phyloP scores from a whole-genome alignment of 2,888 invertebrate genomes.

The Deilephila elpenor region DNA sequence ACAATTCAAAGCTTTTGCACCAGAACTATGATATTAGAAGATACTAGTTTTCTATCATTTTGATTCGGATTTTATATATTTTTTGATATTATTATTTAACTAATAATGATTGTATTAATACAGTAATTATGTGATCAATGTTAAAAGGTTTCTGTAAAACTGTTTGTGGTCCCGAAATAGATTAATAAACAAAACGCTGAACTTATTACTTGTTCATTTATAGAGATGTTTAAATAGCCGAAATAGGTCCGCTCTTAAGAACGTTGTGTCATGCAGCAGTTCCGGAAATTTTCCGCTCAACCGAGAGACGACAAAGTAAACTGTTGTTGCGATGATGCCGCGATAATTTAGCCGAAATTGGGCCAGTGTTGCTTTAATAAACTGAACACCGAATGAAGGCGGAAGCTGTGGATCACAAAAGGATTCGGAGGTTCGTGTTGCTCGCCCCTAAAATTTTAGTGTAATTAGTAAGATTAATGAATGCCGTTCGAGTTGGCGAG shows the following conservation, averaged over 20 bases:
- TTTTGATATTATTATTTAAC: too few relatives aligned
- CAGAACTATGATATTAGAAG: neutral
- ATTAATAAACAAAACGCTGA: too few relatives aligned
- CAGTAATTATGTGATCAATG: too few relatives aligned
- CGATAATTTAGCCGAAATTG: slow-evolving; percentile 47
- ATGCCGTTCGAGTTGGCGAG: slow-evolving; percentile 43
- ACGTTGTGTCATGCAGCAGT: slow-evolving; percentile 15
- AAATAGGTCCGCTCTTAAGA: neutral
- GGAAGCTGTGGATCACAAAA: slow-evolving; percentile 25
- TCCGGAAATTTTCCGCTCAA: slow-evolving; percentile 13
- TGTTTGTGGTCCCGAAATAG: too few relatives aligned
- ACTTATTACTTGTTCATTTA: neutral
- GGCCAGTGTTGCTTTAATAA: slow-evolving; percentile 47
- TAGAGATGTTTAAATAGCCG: neutral
- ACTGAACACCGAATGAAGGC: slow-evolving; percentile 45
- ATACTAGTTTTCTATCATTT: neutral
- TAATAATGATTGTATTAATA: too few relatives aligned
- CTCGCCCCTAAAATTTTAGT: slow-evolving; percentile 44
- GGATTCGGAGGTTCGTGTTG: slow-evolving; percentile 46
- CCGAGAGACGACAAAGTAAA: slow-evolving; percentile 40
- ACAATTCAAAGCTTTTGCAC: neutral
- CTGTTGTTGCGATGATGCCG: slow-evolving; percentile 39
- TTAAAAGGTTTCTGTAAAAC: too few relatives aligned
- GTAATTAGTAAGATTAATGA: slow-evolving; percentile 62
- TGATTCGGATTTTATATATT: too few relatives aligned